phyloP scores from a whole-genome alignment of 1,140 invertebrate genomes.

The Pseudomyrmex pallidus region DNA sequence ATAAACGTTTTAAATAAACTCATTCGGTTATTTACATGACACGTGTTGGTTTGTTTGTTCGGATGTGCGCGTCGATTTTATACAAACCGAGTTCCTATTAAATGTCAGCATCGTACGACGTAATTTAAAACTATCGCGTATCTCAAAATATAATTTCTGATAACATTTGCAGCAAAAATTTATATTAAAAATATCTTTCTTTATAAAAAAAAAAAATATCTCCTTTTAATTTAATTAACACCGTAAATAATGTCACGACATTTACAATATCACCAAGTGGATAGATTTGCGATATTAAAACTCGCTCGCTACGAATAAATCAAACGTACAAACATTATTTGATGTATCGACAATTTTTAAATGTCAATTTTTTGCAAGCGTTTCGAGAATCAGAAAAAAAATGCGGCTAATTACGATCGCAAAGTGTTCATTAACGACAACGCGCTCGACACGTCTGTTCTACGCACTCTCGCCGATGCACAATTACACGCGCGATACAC shows the following conservation, averaged over 20 bases:
- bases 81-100: not conserved
- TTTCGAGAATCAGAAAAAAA: not conserved
- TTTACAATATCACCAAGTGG: no score
- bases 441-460: not conserved
- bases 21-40: constrained; percentile 1
- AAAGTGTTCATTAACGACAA: constrained; percentile 16
- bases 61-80: constrained; percentile 10
- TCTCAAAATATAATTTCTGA: no score
- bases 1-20: constrained; percentile 41
- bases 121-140: no score
- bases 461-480: not conserved
- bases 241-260: no score
- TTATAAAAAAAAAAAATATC: no score
- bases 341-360: no score
- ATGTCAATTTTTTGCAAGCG: not conserved
- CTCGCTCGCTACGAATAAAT: no score
- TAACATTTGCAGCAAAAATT: not conserved
- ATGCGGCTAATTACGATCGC: constrained; percentile 4
- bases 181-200: no score
- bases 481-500: not conserved
- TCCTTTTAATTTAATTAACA: no score
- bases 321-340: no score
- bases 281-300: no score
- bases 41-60: constrained; percentile 8
- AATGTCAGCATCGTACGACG: not conserved